A percentile compares a stretch with the other conserved stretches of the same genome.
Conservation (phyloP, 2,888 invertebrate species). For the Opisthograptis luteolata region DNA sequence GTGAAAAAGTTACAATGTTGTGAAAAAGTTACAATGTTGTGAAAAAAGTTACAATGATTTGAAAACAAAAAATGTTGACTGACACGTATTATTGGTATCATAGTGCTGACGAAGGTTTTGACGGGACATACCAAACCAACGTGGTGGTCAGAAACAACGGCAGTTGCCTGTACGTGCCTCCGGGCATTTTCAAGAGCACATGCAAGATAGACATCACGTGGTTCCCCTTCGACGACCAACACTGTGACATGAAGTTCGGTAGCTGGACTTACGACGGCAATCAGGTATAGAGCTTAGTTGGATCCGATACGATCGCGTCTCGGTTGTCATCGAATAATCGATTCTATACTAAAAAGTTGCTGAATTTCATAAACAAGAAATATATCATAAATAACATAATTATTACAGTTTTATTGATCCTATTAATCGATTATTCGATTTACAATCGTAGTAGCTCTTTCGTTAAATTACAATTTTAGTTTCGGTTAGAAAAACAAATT, state of each 20-base stretch:
- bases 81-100: conserved; percentile 62
- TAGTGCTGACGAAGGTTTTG: conserved; percentile 99
- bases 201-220: conserved; percentile 99
- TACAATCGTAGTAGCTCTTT: conserved; percentile 32
- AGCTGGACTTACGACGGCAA: conserved; percentile 99
- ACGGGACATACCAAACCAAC: conserved; percentile 99
- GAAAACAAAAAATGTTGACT: conserved; percentile 32
- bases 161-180: conserved; percentile 99
- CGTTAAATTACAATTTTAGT: conserved; percentile 31
- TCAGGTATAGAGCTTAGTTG: conserved; percentile 87
- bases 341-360: conserved; percentile 5
- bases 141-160: conserved; percentile 99
- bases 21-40: background rate
- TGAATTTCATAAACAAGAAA: background rate
- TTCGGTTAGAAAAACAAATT: conserved; percentile 2
- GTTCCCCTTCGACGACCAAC: conserved; percentile 99
- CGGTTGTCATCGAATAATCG: conserved; percentile 31
- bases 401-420: background rate
- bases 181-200: conserved; percentile 99
- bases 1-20: too few species aligned
- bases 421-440: conserved; percentile 28
- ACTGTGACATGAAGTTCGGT: conserved; percentile 99
- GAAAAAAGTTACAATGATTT: background rate
- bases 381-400: background rate
- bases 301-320: conserved; percentile 21